Conservation (phyloP, 2,113 vertebrate species). For the Tyto alba region DNA sequence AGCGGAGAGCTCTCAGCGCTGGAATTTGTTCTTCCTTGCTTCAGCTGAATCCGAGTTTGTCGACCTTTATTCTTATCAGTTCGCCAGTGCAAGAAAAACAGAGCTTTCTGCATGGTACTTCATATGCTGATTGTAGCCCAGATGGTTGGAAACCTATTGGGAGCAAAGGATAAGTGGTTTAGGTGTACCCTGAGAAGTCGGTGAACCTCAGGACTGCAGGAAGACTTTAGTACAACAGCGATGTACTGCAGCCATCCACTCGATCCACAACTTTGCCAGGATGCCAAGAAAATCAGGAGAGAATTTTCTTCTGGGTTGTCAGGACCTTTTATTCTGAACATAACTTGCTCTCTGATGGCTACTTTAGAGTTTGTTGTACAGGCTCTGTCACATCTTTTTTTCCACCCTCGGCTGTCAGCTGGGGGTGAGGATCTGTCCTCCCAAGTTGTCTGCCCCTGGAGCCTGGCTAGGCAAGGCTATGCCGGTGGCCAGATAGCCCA, state of each 20-base stretch:
- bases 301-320: neutral
- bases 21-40: neutral
- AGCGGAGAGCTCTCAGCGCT: neutral
- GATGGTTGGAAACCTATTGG: neutral
- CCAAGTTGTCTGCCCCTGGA: neutral
- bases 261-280: neutral
- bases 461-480: neutral
- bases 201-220: neutral
- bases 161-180: neutral
- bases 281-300: neutral
- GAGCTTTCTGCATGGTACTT: neutral
- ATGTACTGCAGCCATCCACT: neutral
- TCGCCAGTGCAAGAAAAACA: neutral
- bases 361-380: neutral
- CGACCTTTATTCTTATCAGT: neutral
- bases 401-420: neutral
- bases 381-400: neutral
- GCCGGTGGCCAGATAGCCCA: neutral
- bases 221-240: neutral
- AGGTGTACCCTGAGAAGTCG: neutral
- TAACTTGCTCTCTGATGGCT: neutral
- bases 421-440: neutral
- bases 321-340: neutral
- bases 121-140: neutral
- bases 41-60: neutral